Base-by-base conservation (phyloP, 2,888 invertebrate species). In the Chorisops tibialis region DNA sequence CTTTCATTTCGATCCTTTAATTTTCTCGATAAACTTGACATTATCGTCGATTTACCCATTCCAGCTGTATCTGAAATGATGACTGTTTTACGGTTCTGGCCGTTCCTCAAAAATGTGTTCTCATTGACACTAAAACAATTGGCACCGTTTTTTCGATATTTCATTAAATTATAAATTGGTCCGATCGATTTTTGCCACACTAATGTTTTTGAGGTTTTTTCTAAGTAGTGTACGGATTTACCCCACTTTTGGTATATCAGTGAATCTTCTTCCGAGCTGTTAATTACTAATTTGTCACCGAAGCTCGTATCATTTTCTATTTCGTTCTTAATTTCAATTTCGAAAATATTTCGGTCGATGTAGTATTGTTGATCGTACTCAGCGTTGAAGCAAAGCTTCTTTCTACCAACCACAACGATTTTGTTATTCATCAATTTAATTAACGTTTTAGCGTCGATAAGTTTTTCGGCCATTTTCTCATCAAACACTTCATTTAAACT, bases 21-120 rank as follows among this genome's bases (percentile, higher is more conserved):
- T 7, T 22, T 22, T 16, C 16, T 41, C 4, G 54, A 39, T 6
- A 54, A 7, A 22, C 24, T 54, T 14, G 41, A 54, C 5, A 54
- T 19, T 2, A 54, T 41, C 3, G 54, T 54, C 9, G 54, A 19
- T 16, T 54, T 54, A 4, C 54, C 54, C 54, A 54, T 54, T 21
- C 54, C 54, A 7, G 54, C 54, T 2, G 5, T 22, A 24, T 41
- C 22, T n/a, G 54, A 54, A 24, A 54, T 54, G n/a, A 54, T 54
- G 22, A 41, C 7, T 7, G 41, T 22, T 24, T 54, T 54, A 4
- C 19, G 21, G 9, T 16, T 4, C 2, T 22, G 24, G 21, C 22
- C 14, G n/a, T 14, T 22, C n/a, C 3, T 22, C 6, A 14, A 11
- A 18, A 51, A 51, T 9, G 39, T 41, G 14, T 21, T 39, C 24